phyloP scores from a whole-genome alignment of 1,140 invertebrate genomes.

The Zaprionus capensis region DNA sequence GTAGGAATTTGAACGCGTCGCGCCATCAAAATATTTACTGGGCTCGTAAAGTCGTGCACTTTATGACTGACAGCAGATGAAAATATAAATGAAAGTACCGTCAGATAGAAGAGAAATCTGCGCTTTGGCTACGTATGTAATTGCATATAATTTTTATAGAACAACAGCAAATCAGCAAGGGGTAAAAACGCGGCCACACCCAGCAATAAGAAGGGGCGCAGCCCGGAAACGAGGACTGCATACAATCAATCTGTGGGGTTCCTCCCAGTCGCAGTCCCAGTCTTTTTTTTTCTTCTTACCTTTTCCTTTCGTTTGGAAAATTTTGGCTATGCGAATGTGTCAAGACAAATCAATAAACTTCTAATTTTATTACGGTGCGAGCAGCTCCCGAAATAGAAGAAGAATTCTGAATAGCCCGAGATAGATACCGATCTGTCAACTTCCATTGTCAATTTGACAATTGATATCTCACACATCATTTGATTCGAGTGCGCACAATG shows the following conservation, averaged over 20 bases:
- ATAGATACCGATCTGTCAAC: conserved; percentile 82
- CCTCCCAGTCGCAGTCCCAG: conserved; percentile 20
- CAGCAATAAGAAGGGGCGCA: conserved; percentile 65
- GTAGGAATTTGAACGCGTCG: conserved; percentile 43
- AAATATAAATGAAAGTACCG: conserved; percentile 20
- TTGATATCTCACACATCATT: conserved; percentile 84
- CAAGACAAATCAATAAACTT: conserved; percentile 84
- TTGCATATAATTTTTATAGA: conserved; percentile 81
- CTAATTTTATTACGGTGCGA: conserved; percentile 78
- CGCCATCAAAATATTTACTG: conserved; percentile 78
- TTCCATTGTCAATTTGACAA: conserved; percentile 81
- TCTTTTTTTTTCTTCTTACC: conserved; percentile 28
- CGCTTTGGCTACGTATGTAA: conserved; percentile 48
- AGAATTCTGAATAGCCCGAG: conserved; percentile 12
- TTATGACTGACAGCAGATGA: conserved; percentile 48
- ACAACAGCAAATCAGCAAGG: conserved; percentile 68
- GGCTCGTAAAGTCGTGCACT: conserved; percentile 66
- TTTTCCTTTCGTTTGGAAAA: neutral
- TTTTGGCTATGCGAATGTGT: conserved; percentile 64
- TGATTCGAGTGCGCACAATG: conserved; percentile 82
- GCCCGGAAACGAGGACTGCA: neutral
- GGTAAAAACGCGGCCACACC: conserved; percentile 65
- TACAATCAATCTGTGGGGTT: conserved; percentile 54
- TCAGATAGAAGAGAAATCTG: conserved; percentile 7
- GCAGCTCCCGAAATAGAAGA: conserved; percentile 17